A percentile compares a stretch with the other conserved stretches of the same genome.
Evolutionary conservation across 1,140 invertebrate genomes (phyloP).

Genomic region (Lasaia peninsularis): DNA sequence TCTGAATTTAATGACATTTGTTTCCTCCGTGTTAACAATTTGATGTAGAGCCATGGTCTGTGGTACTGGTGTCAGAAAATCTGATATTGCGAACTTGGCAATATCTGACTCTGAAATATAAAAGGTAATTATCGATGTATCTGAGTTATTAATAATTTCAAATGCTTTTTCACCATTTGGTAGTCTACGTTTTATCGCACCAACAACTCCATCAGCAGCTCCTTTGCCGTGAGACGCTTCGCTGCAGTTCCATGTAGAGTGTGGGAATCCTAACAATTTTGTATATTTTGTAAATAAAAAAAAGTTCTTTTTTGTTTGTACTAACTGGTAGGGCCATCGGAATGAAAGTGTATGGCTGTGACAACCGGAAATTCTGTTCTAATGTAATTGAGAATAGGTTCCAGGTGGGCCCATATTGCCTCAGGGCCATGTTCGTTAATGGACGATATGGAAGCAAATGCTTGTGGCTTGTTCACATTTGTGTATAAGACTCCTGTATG

Average conservation of each 20-base stretch:
- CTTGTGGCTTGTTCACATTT: neutral
- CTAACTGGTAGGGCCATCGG: no score
- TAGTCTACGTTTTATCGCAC: neutral
- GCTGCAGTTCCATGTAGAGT: neutral
- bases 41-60: neutral
- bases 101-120: no score
- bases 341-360: neutral
- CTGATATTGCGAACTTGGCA: no score
- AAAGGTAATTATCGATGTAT: no score
- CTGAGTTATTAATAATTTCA: no score
- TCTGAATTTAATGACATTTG: neutral
- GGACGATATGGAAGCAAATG: neutral
- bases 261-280: neutral
- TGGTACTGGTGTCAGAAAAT: neutral
- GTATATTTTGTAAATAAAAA: neutral
- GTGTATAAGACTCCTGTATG: neutral
- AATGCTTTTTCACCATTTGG: neutral
- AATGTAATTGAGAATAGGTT: neutral
- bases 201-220: neutral
- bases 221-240: neutral
- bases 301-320: neutral
- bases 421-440: slow-evolving; percentile 5
- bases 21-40: neutral
- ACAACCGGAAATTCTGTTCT: neutral
- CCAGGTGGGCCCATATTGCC: neutral